Evolutionary conservation across 37 sponge, comb jelly and placozoan species (phyloP).

Genomic region (Spongilla lacustris): DNA sequence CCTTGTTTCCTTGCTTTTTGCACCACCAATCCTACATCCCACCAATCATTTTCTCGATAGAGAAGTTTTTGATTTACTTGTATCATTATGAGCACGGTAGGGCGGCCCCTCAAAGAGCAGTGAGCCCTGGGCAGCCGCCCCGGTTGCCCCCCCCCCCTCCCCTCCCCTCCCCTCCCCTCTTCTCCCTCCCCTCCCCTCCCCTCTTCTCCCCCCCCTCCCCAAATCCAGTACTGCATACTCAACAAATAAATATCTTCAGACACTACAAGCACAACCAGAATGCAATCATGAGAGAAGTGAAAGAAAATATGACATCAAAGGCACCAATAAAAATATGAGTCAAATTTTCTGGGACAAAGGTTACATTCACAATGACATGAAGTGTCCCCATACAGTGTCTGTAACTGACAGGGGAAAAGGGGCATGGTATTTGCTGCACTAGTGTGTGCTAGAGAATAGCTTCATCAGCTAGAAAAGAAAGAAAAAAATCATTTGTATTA

Average conservation of each 20-base stretch:
- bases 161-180: too few species aligned
- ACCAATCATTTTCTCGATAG: too few species aligned
- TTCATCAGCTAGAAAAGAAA: neutral
- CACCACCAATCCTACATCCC: too few species aligned
- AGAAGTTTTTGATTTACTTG: too few species aligned
- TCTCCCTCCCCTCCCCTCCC: too few species aligned
- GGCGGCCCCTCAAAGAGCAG: too few species aligned
- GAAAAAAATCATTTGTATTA: neutral
- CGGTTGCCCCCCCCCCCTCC: too few species aligned
- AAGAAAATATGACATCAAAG: neutral
- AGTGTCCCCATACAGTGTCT: neutral
- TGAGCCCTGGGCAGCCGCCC: too few species aligned
- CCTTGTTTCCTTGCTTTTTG: too few species aligned
- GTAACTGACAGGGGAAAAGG: neutral
- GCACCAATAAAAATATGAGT: neutral
- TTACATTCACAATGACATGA: neutral
- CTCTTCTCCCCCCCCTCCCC: too few species aligned
- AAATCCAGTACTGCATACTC: too few species aligned
- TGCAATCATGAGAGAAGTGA: neutral
- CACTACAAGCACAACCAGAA: neutral
- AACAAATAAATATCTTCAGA: neutral
- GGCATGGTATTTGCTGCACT: neutral
- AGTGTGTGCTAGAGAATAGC: neutral
- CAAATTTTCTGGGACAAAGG: neutral
- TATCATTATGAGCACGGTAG: too few species aligned